Percentiles rank a stretch among this genome's conserved stretches.
Conservation (phyloP, 2,888 invertebrate species). For the Marronus borbonicus region DNA sequence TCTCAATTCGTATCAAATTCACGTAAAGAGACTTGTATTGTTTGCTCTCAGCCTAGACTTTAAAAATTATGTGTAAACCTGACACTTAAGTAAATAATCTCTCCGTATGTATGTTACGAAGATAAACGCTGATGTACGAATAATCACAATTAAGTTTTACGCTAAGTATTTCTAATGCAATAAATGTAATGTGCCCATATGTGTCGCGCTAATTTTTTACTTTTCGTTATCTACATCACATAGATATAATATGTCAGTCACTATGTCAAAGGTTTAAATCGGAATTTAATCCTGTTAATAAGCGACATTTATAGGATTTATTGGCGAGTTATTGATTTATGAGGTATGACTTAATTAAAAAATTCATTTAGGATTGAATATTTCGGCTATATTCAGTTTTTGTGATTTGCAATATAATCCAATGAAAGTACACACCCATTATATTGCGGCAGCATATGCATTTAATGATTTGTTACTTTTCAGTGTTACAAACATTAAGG, state of each 20-base stretch:
- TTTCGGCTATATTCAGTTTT: slow-evolving; percentile 5
- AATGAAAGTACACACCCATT: too few relatives aligned
- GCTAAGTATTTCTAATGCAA: slow-evolving; percentile 37
- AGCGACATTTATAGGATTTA: slow-evolving; percentile 32
- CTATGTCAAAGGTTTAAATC: slow-evolving; percentile 20
- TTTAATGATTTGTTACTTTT: too few relatives aligned
- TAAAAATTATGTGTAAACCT: slow-evolving; percentile 38
- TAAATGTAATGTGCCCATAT: slow-evolving; percentile 23
- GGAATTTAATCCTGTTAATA: slow-evolving; percentile 37
- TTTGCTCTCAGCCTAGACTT: slow-evolving; percentile 17
- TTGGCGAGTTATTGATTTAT: slow-evolving; percentile 30
- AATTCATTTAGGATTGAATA: slow-evolving; percentile 4
- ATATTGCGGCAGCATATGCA: too few relatives aligned
- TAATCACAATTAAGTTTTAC: slow-evolving; percentile 43
- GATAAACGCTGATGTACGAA: slow-evolving; percentile 30
- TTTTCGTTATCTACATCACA: slow-evolving; percentile 25
- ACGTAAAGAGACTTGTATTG: slow-evolving; percentile 29
- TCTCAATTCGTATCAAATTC: slow-evolving; percentile 30
- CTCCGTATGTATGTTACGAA: slow-evolving; percentile 19
- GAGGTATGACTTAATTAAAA: slow-evolving; percentile 30
- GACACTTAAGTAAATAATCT: slow-evolving; percentile 33
- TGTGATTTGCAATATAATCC: not conserved
- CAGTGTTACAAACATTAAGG: too few relatives aligned
- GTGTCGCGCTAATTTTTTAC: slow-evolving; percentile 21
- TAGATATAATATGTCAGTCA: slow-evolving; percentile 39